Evolutionary conservation across 1,140 invertebrate species (phyloP), one percentile per base, ranked within the genome.

Genomic region (Zaprionus davidi): DNA sequence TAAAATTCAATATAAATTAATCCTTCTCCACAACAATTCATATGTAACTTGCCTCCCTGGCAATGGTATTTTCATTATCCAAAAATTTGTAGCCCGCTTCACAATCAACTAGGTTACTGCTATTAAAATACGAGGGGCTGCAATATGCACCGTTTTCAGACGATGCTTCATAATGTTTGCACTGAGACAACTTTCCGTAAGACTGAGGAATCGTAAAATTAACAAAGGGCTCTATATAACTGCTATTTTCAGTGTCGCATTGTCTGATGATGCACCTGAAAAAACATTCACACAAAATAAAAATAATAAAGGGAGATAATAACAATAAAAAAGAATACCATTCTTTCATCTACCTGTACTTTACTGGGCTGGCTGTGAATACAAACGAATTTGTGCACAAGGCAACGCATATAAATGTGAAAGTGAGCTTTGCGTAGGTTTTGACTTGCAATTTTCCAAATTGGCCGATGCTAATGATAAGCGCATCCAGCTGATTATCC

Each of bases 231-330:
- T 93, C 93, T 2, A 93, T 51, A 71, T 93, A 95, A 11, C 79
- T 77, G 5, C 90, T 75, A 3, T 79, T 49, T 13, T 69, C 51
- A 20, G 53, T 69, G 46, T 94, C 95, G 80, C 95, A 96, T 88
- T 95, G 94, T 2, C 94, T 93, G 44, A 96, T 94, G 7, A 94
- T 81, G 82, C 96, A 96, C 91, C 96, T 96, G 36, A 12, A 36
- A n/a, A 9, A 31, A 13, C 15, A 17, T 22, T 22, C 2, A n/a
- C 2, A 2, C 0, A 15, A 38, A 38, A 38, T 15, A 3, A 34
- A 7, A 34, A 34, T 34, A 0, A 11, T 2, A 11, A 11, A 11
- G 11, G 1, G 5, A 13, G 2, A 15, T 15, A 41, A 41, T 6
- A 41, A n/a, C 4, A 49, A 1, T 11, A 24, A 13, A 51, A 20